A percentile compares a stretch with the other conserved stretches of the same genome.
These are phyloP conservation scores for Hozukius guyotensis DNA, from an alignment of 2,797 vertebrate species.

Conservation along the genomic window DNA sequence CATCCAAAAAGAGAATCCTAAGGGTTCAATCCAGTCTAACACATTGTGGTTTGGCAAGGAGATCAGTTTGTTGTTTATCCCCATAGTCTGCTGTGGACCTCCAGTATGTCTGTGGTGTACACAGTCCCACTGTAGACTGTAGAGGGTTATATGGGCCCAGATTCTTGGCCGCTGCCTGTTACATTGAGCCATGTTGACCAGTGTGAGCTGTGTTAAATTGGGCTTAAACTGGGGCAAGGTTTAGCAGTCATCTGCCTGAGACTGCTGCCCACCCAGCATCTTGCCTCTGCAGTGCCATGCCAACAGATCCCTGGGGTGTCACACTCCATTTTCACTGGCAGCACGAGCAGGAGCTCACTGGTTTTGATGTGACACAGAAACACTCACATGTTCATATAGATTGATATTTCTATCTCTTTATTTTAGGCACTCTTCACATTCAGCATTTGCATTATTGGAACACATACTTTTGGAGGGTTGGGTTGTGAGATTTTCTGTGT, in stretches of 20 bases:
- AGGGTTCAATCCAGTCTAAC: no score
- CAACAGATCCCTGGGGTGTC: neutral
- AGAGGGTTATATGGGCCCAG: neutral
- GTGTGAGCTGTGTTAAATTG: neutral
- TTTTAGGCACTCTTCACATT: neutral
- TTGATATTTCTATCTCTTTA: no score
- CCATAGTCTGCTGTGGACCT: neutral
- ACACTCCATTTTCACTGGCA: neutral
- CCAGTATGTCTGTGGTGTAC: neutral
- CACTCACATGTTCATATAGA: neutral
- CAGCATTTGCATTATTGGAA: neutral
- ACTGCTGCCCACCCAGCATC: neutral
- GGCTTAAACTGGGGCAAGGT: neutral
- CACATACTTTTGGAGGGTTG: neutral
- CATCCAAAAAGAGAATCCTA: no score
- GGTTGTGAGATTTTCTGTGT: neutral
- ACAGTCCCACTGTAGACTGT: neutral
- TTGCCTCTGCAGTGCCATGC: neutral
- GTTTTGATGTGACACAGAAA: neutral
- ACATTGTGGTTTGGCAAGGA: no score
- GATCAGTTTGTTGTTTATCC: neutral
- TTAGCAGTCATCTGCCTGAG: neutral
- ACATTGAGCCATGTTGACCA: neutral
- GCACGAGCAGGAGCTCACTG: neutral
- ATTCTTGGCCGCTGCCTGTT: neutral